Evolutionary conservation across 2,797 vertebrate species (phyloP).

Genomic region (Liasis olivaceus): DNA sequence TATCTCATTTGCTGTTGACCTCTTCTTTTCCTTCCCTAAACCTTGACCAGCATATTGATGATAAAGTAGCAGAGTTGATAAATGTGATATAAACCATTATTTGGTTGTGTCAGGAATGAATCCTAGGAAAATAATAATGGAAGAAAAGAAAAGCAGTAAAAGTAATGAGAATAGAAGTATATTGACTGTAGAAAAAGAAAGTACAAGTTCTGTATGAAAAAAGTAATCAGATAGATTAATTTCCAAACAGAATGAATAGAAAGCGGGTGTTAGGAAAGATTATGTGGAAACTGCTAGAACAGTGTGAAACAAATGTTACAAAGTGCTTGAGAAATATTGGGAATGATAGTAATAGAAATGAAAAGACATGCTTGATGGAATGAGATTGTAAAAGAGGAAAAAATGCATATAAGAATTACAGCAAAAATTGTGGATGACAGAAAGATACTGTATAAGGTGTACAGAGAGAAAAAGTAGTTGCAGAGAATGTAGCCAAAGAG

Average conservation of each 20-base stretch:
- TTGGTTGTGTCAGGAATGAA: not conserved
- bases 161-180: not conserved
- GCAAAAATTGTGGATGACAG: not conserved
- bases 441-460: not conserved
- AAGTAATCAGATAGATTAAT: not conserved
- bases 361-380: not conserved
- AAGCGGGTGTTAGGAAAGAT: not conserved
- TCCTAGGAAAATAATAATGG: not conserved
- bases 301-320: not conserved
- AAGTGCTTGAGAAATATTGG: not conserved
- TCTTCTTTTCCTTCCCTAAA: not conserved
- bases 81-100: not conserved
- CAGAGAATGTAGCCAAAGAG: not conserved
- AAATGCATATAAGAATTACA: not conserved
- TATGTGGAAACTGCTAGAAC: not conserved
- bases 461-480: not conserved
- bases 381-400: not conserved
- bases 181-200: not conserved
- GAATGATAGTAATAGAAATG: not conserved
- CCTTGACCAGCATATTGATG: not conserved
- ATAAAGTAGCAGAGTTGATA: not conserved
- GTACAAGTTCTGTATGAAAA: not conserved
- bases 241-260: not conserved
- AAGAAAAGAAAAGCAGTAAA: not conserved
- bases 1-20: not conserved